Conservation (phyloP, 92 coral and sea anemone genomes). For the Ricordea florida region DNA sequence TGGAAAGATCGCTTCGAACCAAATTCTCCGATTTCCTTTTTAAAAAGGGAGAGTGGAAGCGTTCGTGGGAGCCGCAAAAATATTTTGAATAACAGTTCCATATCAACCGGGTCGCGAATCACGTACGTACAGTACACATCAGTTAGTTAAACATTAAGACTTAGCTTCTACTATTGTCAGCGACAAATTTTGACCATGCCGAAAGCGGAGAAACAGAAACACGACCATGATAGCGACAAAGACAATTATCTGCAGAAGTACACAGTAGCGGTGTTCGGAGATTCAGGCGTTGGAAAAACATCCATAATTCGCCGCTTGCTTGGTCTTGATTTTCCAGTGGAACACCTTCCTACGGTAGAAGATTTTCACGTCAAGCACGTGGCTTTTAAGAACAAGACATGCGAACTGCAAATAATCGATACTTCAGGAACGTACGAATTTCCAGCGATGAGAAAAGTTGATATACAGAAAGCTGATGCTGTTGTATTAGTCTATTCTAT, state of each 20-base stretch:
- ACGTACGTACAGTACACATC: too few species aligned
- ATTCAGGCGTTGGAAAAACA: slow-evolving; percentile 87
- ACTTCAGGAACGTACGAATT: slow-evolving; percentile 93
- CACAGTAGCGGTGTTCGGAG: slow-evolving; percentile 91
- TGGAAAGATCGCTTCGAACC: too few species aligned
- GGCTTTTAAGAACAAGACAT: slow-evolving; percentile 68
- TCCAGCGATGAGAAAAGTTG: slow-evolving; percentile 92
- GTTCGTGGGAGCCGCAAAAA: too few species aligned
- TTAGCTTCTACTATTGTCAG: too few species aligned
- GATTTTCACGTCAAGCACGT: slow-evolving; percentile 85
- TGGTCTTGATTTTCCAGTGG: slow-evolving; percentile 62
- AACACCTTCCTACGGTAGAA: slow-evolving; percentile 84
- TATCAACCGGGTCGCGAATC: too few species aligned
- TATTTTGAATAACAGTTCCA: too few species aligned
- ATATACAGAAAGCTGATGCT: slow-evolving; percentile 85
- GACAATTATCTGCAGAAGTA: slow-evolving; percentile 53
- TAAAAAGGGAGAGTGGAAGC: too few species aligned
- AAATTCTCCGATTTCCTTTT: too few species aligned
- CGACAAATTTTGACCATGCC: slow-evolving; percentile 18
- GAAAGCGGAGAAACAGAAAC: neutral
- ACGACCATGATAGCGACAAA: slow-evolving; percentile 6
- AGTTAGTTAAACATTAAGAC: too few species aligned
- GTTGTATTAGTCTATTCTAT: slow-evolving; percentile 81
- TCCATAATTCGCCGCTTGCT: slow-evolving; percentile 76
- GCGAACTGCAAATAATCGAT: slow-evolving; percentile 85